These are phyloP conservation scores for Nothura maculosa DNA, from an alignment of 2,797 vertebrate genomes.

Conservation along the genomic window DNA sequence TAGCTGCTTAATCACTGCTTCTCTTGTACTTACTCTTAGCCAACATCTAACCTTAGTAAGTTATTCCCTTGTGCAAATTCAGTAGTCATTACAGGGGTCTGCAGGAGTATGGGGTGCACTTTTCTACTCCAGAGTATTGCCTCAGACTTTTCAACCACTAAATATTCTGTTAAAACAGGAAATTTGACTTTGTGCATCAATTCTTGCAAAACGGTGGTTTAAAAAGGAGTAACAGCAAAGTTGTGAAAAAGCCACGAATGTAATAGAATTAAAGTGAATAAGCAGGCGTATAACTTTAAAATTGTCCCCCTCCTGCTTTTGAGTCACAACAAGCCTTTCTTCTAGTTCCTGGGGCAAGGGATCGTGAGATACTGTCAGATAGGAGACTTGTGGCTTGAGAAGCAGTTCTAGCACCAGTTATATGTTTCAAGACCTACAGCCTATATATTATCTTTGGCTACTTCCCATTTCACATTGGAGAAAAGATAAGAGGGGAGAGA, in stretches of 20 bases:
- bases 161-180: background rate
- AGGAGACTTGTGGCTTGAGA: background rate
- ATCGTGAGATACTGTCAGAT: background rate
- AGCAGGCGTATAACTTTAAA: background rate
- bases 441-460: background rate
- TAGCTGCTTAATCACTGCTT: background rate
- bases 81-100: background rate
- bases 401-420: background rate
- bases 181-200: background rate
- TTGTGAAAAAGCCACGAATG: background rate
- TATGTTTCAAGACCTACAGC: background rate
- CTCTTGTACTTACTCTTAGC: background rate
- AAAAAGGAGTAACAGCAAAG: background rate
- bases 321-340: background rate
- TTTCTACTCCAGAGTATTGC: background rate
- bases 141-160: background rate
- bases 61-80: background rate
- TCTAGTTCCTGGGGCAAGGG: background rate
- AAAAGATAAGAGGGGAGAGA: background rate
- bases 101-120: background rate
- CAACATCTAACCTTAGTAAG: background rate
- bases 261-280: background rate
- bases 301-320: background rate
- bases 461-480: background rate
- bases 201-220: background rate